Conservation (phyloP, 2,888 invertebrate genomes). For the Ectropis crepuscularia region DNA sequence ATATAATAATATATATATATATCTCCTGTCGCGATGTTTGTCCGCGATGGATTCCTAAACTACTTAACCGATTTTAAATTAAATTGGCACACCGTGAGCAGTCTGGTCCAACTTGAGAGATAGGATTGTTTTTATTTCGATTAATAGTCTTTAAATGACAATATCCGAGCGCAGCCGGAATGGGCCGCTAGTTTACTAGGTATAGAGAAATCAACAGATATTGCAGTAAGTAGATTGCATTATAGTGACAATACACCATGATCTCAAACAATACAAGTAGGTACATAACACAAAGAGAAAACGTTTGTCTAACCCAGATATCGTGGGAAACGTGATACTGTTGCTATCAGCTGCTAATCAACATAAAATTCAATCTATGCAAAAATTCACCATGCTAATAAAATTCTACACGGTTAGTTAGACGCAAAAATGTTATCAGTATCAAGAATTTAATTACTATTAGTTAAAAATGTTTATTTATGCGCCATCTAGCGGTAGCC, state of each 20-base stretch:
- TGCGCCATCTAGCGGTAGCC: constrained; percentile 61
- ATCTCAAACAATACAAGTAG: constrained; percentile 1
- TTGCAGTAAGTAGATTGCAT: neutral
- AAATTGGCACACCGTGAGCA: too few relatives aligned
- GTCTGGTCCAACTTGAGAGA: too few relatives aligned
- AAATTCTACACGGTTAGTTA: constrained; percentile 66
- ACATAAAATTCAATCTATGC: constrained; percentile 57
- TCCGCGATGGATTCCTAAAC: too few relatives aligned
- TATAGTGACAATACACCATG: neutral
- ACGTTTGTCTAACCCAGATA: constrained; percentile 16
- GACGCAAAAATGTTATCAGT: constrained; percentile 45
- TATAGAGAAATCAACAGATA: neutral
- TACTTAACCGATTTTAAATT: too few relatives aligned
- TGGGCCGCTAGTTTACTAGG: too few relatives aligned
- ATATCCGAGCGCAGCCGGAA: too few relatives aligned
- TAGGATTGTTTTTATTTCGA: too few relatives aligned
- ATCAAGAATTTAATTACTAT: constrained; percentile 36
- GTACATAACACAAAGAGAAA: constrained; percentile 18
- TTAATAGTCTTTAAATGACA: too few relatives aligned
- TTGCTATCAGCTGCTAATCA: constrained; percentile 58
- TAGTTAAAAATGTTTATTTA: constrained; percentile 28
- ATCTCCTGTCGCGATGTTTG: too few relatives aligned
- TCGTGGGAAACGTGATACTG: constrained; percentile 20
- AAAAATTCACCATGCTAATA: constrained; percentile 60
- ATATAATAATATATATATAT: too few relatives aligned